phyloP scores from a whole-genome alignment of 2,113 vertebrate species.

The Cercopithecus mona region DNA sequence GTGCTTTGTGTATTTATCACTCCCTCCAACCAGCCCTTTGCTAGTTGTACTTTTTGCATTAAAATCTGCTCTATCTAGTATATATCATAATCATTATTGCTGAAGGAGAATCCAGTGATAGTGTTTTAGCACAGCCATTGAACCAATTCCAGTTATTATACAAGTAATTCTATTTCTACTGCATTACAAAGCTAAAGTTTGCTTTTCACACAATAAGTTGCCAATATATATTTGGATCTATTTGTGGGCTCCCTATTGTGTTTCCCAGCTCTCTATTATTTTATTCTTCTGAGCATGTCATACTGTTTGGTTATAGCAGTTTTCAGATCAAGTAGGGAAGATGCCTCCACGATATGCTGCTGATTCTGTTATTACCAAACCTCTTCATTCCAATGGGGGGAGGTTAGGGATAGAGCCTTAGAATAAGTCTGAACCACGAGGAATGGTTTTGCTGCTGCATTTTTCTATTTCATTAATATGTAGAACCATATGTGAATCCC shows the following conservation, averaged over 20 bases:
- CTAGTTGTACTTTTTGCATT: background rate
- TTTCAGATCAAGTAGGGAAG: background rate
- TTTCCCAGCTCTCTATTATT: background rate
- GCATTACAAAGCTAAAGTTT: background rate
- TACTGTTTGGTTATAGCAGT: background rate
- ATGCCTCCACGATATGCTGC: background rate
- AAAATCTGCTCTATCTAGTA: background rate
- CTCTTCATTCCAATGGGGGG: background rate
- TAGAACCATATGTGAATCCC: background rate
- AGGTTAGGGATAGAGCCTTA: background rate
- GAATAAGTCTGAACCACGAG: background rate
- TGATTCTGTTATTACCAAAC: background rate
- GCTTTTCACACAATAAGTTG: background rate
- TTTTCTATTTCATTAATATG: background rate
- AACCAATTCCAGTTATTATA: background rate
- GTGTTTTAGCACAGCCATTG: background rate
- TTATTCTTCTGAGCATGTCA: background rate
- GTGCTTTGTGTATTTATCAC: accelerated
- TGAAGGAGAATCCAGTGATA: background rate
- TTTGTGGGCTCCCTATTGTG: background rate
- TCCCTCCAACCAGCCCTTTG: background rate
- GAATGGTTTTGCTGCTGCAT: background rate
- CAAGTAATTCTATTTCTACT: background rate
- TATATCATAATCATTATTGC: background rate
- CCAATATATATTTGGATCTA: background rate